Evolutionary conservation across 2,113 vertebrate genomes (phyloP).

Genomic region (Typhlomys cinereus): DNA sequence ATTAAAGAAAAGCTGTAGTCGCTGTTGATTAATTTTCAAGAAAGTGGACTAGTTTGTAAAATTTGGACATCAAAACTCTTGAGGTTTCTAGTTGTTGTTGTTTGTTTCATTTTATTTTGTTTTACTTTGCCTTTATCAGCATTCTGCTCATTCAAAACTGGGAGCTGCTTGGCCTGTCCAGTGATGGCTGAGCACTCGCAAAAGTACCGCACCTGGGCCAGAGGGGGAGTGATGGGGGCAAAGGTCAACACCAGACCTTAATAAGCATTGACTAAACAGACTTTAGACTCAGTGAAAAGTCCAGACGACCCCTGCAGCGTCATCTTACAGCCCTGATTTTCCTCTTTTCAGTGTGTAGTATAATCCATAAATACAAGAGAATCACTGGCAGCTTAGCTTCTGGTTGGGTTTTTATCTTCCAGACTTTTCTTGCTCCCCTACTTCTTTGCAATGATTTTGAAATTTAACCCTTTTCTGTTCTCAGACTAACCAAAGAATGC

Average conservation of each 20-base stretch:
- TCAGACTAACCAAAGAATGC: constrained; percentile 41
- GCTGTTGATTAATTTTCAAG: constrained; percentile 42
- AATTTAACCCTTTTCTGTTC: constrained; percentile 88
- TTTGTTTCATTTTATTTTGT: too few species aligned
- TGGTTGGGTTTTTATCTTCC: constrained; percentile 78
- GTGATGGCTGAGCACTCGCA: constrained; percentile 69
- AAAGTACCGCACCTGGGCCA: constrained; percentile 92
- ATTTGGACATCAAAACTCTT: not conserved
- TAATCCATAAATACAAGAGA: constrained; percentile 92
- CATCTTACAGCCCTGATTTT: constrained; percentile 87
- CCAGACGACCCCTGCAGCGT: constrained; percentile 90
- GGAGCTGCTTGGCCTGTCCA: constrained; percentile 69
- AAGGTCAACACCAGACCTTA: constrained; percentile 85
- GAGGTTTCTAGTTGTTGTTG: too few species aligned
- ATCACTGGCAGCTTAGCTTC: constrained; percentile 88
- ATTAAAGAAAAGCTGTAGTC: not conserved
- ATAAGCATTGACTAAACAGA: constrained; percentile 88
- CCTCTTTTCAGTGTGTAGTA: constrained; percentile 85
- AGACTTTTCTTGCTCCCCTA: constrained; percentile 78
- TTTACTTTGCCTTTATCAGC: not conserved
- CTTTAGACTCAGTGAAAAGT: constrained; percentile 87
- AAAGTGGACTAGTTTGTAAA: not conserved
- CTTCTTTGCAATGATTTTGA: constrained; percentile 85
- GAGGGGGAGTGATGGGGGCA: constrained; percentile 87
- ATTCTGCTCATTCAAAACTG: constrained; percentile 41